Evolutionary conservation across 2,888 invertebrate species (phyloP), one percentile per base, ranked within the genome.

Genomic region (Dynastes tityus): DNA sequence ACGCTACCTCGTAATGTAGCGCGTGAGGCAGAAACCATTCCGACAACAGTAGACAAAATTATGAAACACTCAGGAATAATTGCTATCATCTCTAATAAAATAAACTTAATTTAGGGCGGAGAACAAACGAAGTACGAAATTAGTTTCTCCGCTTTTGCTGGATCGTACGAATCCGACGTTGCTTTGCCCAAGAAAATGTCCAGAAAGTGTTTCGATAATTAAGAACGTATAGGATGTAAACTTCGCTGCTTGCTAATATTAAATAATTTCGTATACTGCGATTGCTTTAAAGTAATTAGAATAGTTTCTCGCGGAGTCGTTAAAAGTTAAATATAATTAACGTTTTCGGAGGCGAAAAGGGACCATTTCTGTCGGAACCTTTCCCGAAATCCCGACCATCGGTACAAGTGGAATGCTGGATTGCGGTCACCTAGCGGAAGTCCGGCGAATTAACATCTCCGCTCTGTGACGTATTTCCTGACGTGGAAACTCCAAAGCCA

Each of bases 361-460:
- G 65, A 22, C 40, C 37, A 45, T 45, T 65, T 37, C 65, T 45
- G 22, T 22, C n/a, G 32, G 29, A 32, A 13, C 63, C 32, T 8
- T 29, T 6, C 29, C 63, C 63, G 27, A 29, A 29, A 63, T 29
- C 68, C 68, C 13, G 27, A 51, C 40, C 8, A 29, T 22, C 29
- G 11, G 32, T 32, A 16, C 37, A 55, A 58, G 37, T 55, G 37
- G 55, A 37, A 71, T 71, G 37, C 55, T 37, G 71, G 58, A 71
- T 71, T 71, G 71, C 71, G 71, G 71, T 71, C 58, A 71, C 71
- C 71, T 71, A 16, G 32, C 55, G 71, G 71, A 71, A 71, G 71
- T 71, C 71, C 71, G 55, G 55, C 58, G 55, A 71, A 71, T 71
- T 71, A 71, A 71, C 71, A 71, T 71, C 71, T 71, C 71, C 55